A percentile compares a stretch with the other conserved stretches of the same genome.
phyloP scores from a whole-genome alignment of 2,888 invertebrate species.

The Tanypteryx hageni region DNA sequence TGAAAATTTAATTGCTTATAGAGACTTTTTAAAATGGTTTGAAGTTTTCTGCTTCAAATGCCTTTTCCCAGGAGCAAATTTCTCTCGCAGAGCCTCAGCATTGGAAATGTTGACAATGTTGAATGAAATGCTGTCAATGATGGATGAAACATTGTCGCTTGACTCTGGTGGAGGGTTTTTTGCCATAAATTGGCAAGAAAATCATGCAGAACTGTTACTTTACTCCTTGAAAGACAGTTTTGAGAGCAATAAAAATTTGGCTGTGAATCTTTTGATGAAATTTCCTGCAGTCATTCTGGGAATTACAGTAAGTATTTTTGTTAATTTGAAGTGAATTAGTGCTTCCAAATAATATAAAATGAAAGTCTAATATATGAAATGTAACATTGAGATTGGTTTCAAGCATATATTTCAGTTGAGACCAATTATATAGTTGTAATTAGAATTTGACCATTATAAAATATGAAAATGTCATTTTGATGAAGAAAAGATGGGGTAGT shows the following conservation, averaged over 20 bases:
- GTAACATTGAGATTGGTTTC: too few species aligned
- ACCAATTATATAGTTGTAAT: too few species aligned
- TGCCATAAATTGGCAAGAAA: constrained; percentile 66
- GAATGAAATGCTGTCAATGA: constrained; percentile 70
- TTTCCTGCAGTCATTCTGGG: constrained; percentile 72
- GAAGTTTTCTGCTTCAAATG: constrained; percentile 77
- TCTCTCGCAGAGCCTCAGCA: constrained; percentile 79
- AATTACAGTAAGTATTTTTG: constrained; percentile 72
- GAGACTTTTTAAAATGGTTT: constrained; percentile 76
- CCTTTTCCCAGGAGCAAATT: constrained; percentile 81
- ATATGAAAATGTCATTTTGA: too few species aligned
- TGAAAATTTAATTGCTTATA: constrained; percentile 73
- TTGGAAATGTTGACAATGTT: constrained; percentile 77
- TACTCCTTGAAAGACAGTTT: constrained; percentile 84
- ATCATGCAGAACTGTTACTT: constrained; percentile 76
- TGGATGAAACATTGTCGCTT: not conserved
- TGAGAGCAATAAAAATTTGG: constrained; percentile 85
- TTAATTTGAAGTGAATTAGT: too few species aligned
- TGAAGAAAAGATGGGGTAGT: too few species aligned
- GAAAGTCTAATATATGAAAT: too few species aligned
- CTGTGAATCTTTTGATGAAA: constrained; percentile 78
- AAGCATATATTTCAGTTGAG: too few species aligned
- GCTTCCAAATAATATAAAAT: too few species aligned
- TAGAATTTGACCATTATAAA: too few species aligned
- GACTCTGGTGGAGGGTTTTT: not conserved